These are phyloP conservation scores for Diaprepes abbreviatus DNA, from an alignment of 2,888 invertebrate species.

Conservation along the genomic window DNA sequence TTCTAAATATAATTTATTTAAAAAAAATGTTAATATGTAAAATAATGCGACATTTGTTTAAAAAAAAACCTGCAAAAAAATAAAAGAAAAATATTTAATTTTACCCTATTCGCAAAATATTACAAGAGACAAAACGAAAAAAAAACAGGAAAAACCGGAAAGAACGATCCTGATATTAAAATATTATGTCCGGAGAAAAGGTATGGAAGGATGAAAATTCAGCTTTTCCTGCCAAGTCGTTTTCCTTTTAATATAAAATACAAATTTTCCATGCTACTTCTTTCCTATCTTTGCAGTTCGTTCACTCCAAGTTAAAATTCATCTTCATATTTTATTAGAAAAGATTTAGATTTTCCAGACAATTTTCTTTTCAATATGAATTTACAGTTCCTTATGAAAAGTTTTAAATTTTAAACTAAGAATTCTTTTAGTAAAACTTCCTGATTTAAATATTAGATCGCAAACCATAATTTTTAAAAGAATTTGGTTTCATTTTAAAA, in stretches of 20 bases:
- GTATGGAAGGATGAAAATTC: conserved; percentile 45
- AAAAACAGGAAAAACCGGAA: conserved; percentile 28
- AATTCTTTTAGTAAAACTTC: not conserved
- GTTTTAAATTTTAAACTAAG: conserved; percentile 11
- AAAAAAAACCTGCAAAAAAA: not conserved
- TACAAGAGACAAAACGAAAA: conserved; percentile 17
- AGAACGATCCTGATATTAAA: conserved; percentile 41
- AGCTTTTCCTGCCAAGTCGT: conserved; percentile 42
- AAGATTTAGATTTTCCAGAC: conserved; percentile 41
- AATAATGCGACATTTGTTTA: too few species aligned
- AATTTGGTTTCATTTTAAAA: too few species aligned
- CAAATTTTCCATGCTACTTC: conserved; percentile 48
- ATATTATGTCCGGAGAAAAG: conserved; percentile 47
- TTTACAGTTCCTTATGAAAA: conserved; percentile 15
- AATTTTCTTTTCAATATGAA: conserved; percentile 28
- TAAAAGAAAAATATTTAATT: conserved; percentile 3
- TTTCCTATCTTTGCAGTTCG: conserved; percentile 47
- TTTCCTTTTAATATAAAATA: conserved; percentile 48
- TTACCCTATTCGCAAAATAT: conserved; percentile 4
- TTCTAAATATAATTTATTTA: too few species aligned
- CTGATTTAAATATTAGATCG: not conserved
- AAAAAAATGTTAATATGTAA: too few species aligned
- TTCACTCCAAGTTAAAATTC: conserved; percentile 39
- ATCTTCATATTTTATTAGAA: conserved; percentile 42
- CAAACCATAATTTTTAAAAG: too few species aligned